Evolutionary conservation across 2,113 vertebrate genomes (phyloP).

Genomic region (Camarhynchus parvulus): DNA sequence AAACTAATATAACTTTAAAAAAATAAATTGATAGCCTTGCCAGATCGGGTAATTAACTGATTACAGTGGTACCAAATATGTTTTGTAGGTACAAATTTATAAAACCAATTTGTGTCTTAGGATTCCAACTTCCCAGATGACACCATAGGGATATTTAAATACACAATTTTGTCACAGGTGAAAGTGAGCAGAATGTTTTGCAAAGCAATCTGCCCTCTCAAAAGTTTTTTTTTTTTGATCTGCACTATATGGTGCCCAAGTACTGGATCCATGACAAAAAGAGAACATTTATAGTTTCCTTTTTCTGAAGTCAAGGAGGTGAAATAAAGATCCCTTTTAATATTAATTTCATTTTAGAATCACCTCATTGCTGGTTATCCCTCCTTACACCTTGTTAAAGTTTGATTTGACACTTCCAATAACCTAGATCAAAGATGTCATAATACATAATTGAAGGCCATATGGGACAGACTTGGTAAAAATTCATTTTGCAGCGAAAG

Average conservation of each 20-base stretch:
- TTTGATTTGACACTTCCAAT: conserved; percentile 36
- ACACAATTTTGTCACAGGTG: not conserved
- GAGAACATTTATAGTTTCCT: not conserved
- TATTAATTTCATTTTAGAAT: conserved; percentile 49
- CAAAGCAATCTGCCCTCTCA: not conserved
- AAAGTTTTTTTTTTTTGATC: not conserved
- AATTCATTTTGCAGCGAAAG: not conserved
- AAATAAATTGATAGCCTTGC: not conserved
- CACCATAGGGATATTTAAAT: not conserved
- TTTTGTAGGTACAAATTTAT: not conserved
- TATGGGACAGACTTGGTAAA: conserved; percentile 6
- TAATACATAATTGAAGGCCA: conserved; percentile 41
- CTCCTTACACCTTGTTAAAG: conserved; percentile 50
- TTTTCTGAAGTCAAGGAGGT: not conserved
- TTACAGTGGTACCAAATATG: not conserved
- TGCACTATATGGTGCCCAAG: not conserved
- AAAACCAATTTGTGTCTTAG: not conserved
- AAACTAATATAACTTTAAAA: not conserved
- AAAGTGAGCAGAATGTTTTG: not conserved
- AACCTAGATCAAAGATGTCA: conserved; percentile 59
- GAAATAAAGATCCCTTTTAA: conserved; percentile 31
- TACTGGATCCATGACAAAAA: not conserved
- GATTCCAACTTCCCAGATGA: not conserved
- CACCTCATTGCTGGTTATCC: conserved; percentile 38
- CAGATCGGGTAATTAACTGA: not conserved